A percentile compares a stretch with the other conserved stretches of the same genome.
Evolutionary conservation across 2,888 invertebrate genomes (phyloP).

Genomic region (Xylocampa areola): DNA sequence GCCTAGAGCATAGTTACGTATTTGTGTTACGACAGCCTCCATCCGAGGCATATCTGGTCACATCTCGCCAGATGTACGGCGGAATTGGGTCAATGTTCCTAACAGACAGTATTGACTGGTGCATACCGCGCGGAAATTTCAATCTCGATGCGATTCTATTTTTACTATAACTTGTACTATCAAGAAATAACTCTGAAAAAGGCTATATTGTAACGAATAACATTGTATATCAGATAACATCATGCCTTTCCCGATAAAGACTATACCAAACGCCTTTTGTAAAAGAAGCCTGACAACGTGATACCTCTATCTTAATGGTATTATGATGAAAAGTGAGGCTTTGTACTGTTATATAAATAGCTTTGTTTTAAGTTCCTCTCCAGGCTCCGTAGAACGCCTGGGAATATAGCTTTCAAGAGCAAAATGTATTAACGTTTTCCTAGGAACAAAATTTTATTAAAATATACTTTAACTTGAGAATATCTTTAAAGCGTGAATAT

Average conservation of each 20-base stretch:
- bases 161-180: conserved; percentile 9
- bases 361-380: conserved; percentile 16
- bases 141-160: conserved; percentile 32
- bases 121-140: conserved; percentile 23
- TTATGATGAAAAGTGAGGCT: conserved; percentile 1
- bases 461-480: conserved; percentile 13
- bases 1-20: conserved; percentile 19
- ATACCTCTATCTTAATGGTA: neutral
- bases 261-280: too few relatives aligned
- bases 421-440: conserved; percentile 37
- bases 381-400: conserved; percentile 26
- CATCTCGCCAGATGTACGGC: conserved; percentile 50
- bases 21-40: conserved; percentile 30
- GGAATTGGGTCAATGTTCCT: conserved; percentile 56
- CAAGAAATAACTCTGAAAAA: neutral
- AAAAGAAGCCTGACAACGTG: neutral
- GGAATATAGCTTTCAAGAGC: conserved; percentile 38
- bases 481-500: too few relatives aligned
- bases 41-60: conserved; percentile 47
- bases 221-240: too few relatives aligned
- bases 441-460: conserved; percentile 36
- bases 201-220: neutral
- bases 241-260: too few relatives aligned
- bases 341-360: conserved; percentile 13
- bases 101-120: conserved; percentile 39